A percentile compares a stretch with the other conserved stretches of the same genome.
Conservation (phyloP, 2,113 vertebrate species). For the Scophthalmus maximus region DNA sequence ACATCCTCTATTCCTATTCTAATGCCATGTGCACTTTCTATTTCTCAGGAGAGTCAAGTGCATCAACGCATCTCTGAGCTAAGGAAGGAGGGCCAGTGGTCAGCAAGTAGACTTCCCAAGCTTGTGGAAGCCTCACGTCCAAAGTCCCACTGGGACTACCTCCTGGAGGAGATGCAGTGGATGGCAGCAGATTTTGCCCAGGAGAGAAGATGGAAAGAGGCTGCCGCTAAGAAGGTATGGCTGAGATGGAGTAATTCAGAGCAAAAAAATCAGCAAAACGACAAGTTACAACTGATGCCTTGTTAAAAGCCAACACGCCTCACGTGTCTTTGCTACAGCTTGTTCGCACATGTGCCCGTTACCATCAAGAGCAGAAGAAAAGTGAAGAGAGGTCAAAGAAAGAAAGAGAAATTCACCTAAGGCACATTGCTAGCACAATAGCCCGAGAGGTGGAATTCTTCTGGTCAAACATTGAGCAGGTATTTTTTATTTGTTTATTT, state of each 20-base stretch:
- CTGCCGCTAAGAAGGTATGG: conserved; percentile 94
- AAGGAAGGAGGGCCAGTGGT: conserved; percentile 96
- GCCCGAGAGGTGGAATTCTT: conserved; percentile 93
- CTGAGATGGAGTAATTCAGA: not conserved
- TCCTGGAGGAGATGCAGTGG: conserved; percentile 99
- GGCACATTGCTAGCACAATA: conserved; percentile 89
- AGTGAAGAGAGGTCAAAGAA: conserved; percentile 85
- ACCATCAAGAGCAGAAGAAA: conserved; percentile 89
- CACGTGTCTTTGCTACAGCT: conserved; percentile 77
- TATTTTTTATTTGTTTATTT: conserved; percentile 49
- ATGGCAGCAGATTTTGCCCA: conserved; percentile 99
- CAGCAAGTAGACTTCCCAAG: conserved; percentile 90
- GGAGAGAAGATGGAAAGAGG: conserved; percentile 97
- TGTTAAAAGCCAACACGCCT: conserved; percentile 4
- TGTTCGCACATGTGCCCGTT: conserved; percentile 91
- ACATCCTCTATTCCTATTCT: not conserved
- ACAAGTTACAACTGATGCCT: not conserved
- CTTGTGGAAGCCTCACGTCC: conserved; percentile 92
- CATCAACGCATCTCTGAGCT: conserved; percentile 92
- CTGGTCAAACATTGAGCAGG: conserved; percentile 95
- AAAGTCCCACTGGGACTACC: conserved; percentile 97
- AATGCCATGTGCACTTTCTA: not conserved
- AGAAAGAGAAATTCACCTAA: conserved; percentile 87
- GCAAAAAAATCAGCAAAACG: not conserved
- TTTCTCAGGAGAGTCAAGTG: conserved; percentile 88